Base-by-base conservation (phyloP, 2,113 vertebrate genomes). In the Malurus melanocephalus region DNA sequence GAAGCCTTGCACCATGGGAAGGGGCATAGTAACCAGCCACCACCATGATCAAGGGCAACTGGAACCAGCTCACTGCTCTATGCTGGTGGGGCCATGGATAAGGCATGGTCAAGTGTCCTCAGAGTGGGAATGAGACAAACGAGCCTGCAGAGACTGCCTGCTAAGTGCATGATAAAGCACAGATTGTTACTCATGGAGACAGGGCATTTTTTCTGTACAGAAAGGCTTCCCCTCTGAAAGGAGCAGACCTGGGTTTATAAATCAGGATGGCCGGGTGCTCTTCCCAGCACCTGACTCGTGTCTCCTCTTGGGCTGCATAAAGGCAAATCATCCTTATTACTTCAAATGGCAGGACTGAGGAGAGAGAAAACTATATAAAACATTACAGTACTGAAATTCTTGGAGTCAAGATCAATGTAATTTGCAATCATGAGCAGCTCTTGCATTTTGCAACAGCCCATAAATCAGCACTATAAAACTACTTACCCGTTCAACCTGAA, bases 371-470 rank as follows among this genome's bases (percentile, higher is more conserved):
- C 74, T 57, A 38, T 22, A 72, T 40, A 75, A 75, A 83, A 84
- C 48, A 72, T 49, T 78, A 57, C 69, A 40, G 53, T 60, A 78
- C 53, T 79, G 74, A 84, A 86, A 72, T 86, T 90, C 55, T 45
- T 72, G n/a, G 59, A 92, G 73, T 78, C 66, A 79, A 68, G 46
- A 91, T 91, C 89, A 92, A 88, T 84, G 77, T 72, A 78, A 94
- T 93, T 65, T 88, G 66, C 85, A 78, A 62, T 84, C 73, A 22
- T 40, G n/a, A 94, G 67, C 46, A 88, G 88, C 82, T 85, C 52
- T 89, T 82, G 67, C 72, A 87, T 89, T 85, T 92, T 67, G 65
- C 73, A 93, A 65, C 28, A 86, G 82, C 59, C 65, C 77, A 86
- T 85, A 86, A 91, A 93, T 91, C 85, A 88, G 74, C 33, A 81